Conservation (phyloP, 2,888 invertebrate species). For the Trissolcus brochymenae region DNA sequence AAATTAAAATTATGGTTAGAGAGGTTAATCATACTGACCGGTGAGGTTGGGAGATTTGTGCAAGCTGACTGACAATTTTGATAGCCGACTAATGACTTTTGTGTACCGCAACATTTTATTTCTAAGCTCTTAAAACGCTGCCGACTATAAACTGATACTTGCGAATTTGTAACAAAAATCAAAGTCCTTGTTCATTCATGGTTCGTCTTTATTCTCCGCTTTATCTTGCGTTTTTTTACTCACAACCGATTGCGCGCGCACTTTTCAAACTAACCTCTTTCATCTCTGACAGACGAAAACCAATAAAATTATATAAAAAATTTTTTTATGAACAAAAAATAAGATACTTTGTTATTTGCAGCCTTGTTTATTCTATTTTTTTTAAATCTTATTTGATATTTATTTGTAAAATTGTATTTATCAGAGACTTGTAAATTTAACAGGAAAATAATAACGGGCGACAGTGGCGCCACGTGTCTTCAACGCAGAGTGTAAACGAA, state of each 20-base stretch:
- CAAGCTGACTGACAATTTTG: slow-evolving; percentile 65
- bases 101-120: slow-evolving; percentile 70
- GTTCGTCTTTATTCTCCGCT: slow-evolving; percentile 14
- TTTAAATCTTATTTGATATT: too few relatives aligned
- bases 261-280: slow-evolving; percentile 8
- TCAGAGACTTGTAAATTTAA: too few relatives aligned
- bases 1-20: too few relatives aligned
- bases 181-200: slow-evolving; percentile 20
- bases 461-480: too few relatives aligned
- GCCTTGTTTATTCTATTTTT: too few relatives aligned
- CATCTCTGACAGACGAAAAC: background rate
- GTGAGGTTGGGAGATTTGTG: slow-evolving; percentile 21
- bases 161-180: slow-evolving; percentile 15
- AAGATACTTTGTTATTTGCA: too few relatives aligned
- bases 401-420: too few relatives aligned
- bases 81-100: slow-evolving; percentile 69
- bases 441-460: too few relatives aligned
- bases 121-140: slow-evolving; percentile 48
- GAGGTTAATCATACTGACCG: slow-evolving; percentile 33
- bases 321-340: too few relatives aligned
- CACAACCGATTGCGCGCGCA: slow-evolving; percentile 16
- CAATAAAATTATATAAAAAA: background rate
- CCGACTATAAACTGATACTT: slow-evolving; percentile 38
- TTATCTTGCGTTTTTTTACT: background rate
- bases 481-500: too few relatives aligned